Evolutionary conservation across 2,888 invertebrate genomes (phyloP).

Genomic region (Palloptera scutellata): DNA sequence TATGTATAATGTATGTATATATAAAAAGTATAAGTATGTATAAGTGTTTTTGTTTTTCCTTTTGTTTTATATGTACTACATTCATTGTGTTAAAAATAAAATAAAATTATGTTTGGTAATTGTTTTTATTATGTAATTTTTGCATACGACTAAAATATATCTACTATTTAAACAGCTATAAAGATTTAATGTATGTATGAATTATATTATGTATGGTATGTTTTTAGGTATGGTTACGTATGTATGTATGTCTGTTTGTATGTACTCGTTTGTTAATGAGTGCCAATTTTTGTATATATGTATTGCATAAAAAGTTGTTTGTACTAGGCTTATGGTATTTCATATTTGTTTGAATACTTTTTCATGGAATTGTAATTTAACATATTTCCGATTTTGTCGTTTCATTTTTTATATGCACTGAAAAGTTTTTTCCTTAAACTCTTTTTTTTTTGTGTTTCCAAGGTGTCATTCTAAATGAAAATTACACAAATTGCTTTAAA

Average conservation of each 20-base stretch:
- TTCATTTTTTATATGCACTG: slow-evolving; percentile 17
- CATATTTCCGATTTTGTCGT: too few relatives aligned
- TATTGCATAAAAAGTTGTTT: slow-evolving; percentile 38
- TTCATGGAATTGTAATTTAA: background rate
- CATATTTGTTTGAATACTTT: slow-evolving; percentile 1
- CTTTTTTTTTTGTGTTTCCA: slow-evolving; percentile 8
- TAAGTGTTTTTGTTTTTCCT: too few relatives aligned
- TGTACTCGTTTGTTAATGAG: background rate
- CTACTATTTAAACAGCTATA: background rate
- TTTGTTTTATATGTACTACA: slow-evolving; percentile 26
- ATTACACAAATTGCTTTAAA: slow-evolving; percentile 12
- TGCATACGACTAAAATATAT: background rate
- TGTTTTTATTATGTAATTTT: slow-evolving; percentile 5
- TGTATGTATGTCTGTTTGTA: slow-evolving; percentile 13
- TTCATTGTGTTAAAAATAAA: slow-evolving; percentile 5
- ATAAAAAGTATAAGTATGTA: slow-evolving; percentile 18
- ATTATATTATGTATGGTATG: slow-evolving; percentile 6
- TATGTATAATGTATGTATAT: slow-evolving; percentile 25
- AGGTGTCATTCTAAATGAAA: background rate
- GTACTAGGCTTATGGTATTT: slow-evolving; percentile 32
- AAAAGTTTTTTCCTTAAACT: slow-evolving; percentile 23
- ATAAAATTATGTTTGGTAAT: background rate
- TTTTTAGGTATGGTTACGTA: too few relatives aligned
- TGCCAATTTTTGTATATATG: slow-evolving; percentile 14
- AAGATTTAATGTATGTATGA: slow-evolving; percentile 17